Evolutionary conservation across 92 coral and sea anemone species (phyloP), one percentile per base, ranked within the genome.

Genomic region (Bergia sp.): DNA sequence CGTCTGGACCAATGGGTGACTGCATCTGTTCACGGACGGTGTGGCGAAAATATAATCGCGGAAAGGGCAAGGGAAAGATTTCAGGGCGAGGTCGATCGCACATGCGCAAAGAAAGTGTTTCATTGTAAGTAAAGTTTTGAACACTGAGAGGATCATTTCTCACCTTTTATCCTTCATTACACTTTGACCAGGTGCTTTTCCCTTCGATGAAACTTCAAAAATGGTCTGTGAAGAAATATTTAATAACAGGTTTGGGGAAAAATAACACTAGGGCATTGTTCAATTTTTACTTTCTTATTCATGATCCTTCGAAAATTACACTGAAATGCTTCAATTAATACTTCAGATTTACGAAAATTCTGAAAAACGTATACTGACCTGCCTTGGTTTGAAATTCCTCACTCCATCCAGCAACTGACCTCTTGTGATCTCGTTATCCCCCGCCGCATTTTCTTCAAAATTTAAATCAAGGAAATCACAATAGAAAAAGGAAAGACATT

Each of bases 361-460:
- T 87, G 18, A 69, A 73, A 21, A 29, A n/a, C 16, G 18, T 86
- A 21, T 55, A 37, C 45, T n/a, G 66, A 96, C 99, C 98, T 95
- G 99, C 53, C 82, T 92, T 4, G 99, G 92, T 86, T 93, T 92
- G 57, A 95, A 96, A 86, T 92, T 93, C 74, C 96, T 91, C 16
- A 96, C 94, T 49, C 96, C 96, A 37, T 96, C 98, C 71, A 96
- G 81, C 29, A 96, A 79, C 81, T 95, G 91, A n/a, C 91, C 85
- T 65, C 90, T 94, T 23, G 99, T 50, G 5, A 92, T 49, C 7
- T 82, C 90, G 18, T 82, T 45, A 38, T 81, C 79, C 7, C 91
- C 94, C 16, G 73, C 90, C 47, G 90, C 77, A 29, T 86, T 76
- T 57, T 89, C 93, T 91, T 58, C 3, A 49, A 61, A 44, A 67